These are phyloP conservation scores for Drosophila ironensis DNA, from an alignment of 1,140 invertebrate species.

Conservation along the genomic window DNA sequence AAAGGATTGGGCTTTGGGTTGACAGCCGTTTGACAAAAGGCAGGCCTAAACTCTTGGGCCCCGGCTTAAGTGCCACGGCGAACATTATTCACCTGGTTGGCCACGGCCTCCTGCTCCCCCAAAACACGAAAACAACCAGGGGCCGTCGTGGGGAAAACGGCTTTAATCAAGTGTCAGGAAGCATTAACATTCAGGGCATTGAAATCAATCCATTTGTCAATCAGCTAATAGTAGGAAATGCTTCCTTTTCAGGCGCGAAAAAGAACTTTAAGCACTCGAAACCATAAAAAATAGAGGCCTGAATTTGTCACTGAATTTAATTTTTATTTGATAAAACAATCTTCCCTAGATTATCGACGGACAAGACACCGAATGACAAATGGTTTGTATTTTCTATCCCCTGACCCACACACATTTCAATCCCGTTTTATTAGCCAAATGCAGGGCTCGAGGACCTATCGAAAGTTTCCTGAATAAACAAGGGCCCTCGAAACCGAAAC, in stretches of 20 bases:
- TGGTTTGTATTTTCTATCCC: background rate
- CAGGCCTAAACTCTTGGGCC: constrained; percentile 43
- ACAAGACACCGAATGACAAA: background rate
- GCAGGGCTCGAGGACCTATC: constrained; percentile 12
- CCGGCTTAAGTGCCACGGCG: constrained; percentile 40
- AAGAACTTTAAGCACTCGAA: too few relatives aligned
- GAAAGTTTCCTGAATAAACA: constrained; percentile 33
- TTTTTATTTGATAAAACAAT: background rate
- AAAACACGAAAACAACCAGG: constrained; percentile 14
- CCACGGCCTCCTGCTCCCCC: background rate
- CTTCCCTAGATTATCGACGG: background rate
- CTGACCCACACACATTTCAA: background rate
- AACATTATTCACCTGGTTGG: constrained; percentile 40
- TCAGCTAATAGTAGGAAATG: constrained; percentile 4
- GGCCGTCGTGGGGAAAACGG: constrained; percentile 4
- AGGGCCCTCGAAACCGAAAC: constrained; percentile 27
- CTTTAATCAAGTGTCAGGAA: constrained; percentile 50
- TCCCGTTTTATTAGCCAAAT: constrained; percentile 21
- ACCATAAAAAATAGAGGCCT: too few relatives aligned
- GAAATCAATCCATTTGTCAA: constrained; percentile 28
- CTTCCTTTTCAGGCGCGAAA: background rate
- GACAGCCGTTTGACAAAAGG: constrained; percentile 51
- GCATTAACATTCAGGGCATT: constrained; percentile 23
- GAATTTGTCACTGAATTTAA: too few relatives aligned
- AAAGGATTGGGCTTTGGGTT: constrained; percentile 48